Percentiles rank a stretch among this genome's conserved stretches.
Evolutionary conservation across 1,140 invertebrate species (phyloP).

Genomic region (Archivesica marissinica): DNA sequence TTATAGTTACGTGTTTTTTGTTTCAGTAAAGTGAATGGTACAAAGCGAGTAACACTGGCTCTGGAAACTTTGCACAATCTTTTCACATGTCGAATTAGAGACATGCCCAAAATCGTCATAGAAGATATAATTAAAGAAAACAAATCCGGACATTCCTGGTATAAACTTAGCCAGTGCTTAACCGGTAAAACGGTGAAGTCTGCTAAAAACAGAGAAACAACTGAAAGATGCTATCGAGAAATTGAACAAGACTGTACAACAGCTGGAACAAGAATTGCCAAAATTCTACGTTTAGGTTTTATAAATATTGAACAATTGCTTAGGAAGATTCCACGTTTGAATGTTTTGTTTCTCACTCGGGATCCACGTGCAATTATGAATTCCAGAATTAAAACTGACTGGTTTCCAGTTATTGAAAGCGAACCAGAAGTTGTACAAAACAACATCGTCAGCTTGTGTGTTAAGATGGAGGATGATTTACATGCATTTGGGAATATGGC

Average conservation of each 20-base stretch:
- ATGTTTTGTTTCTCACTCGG: constrained; percentile 4
- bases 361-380: constrained; percentile 34
- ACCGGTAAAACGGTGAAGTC: not conserved
- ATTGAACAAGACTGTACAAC: constrained; percentile 15
- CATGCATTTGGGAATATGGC: not conserved
- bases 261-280: constrained; percentile 5
- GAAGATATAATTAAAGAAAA: not conserved
- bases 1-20: not conserved
- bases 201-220: not conserved
- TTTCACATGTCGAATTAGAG: not conserved
- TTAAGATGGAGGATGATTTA: constrained; percentile 25
- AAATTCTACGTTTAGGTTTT: constrained; percentile 46
- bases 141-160: constrained; percentile 10
- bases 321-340: not conserved
- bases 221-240: not conserved
- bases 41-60: not conserved
- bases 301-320: constrained; percentile 27
- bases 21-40: not conserved
- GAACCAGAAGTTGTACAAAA: not conserved
- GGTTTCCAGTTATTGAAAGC: constrained; percentile 44
- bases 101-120: not conserved
- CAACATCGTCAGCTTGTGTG: constrained; percentile 21
- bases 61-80: not conserved
- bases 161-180: not conserved
- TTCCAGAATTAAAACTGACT: constrained; percentile 31